Base-by-base conservation (phyloP, 2,888 invertebrate genomes). In the Mythimna ferrago region DNA sequence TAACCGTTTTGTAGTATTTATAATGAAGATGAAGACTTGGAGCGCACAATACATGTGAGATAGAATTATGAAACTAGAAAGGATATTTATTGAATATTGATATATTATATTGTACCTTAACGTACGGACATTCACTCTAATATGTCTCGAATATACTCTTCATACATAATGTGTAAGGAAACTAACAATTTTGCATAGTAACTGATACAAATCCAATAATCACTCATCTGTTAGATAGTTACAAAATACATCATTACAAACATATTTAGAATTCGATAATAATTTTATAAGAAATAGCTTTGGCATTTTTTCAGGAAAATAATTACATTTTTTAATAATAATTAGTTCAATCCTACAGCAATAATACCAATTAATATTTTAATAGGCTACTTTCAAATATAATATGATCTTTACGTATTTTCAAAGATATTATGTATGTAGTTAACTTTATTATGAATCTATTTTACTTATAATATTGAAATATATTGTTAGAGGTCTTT, bases 31-130 rank as follows among this genome's bases (percentile, higher is more conserved):
- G 92, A 92, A 90, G 94, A 95, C 91, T 94, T 91, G 94, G 94
- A 94, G 94, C 96, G 96, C 96, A 96, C 96, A 96, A 96, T 84
- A 92, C 92, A 85, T 92, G 96, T 96, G 96, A 96, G 93, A 94
- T 94, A 94, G 90, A 82, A 87, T 93, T 91, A 91, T 83, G 87
- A 84, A 76, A 80, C 80, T 84, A 91, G 89, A 89, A 80, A 78
- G 85, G 83, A 92, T 93, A 93, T 93, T 89, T 92, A 94, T 91
- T 89, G 84, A 84, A 89, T 87, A 90, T 84, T 88, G 72, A 87
- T 90, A 90, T 89, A 84, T 80, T 86, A 87, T 85, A 86, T 83
- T 87, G 83, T 89, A 89, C 81, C 76, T 74, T 70, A 66, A 77
- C 48, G 26, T 72, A 76, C 67, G 71, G 81, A 86, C 80, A 75